Evolutionary conservation across 1,140 invertebrate species (phyloP).

Genomic region (Leptinotarsa lineolata): DNA sequence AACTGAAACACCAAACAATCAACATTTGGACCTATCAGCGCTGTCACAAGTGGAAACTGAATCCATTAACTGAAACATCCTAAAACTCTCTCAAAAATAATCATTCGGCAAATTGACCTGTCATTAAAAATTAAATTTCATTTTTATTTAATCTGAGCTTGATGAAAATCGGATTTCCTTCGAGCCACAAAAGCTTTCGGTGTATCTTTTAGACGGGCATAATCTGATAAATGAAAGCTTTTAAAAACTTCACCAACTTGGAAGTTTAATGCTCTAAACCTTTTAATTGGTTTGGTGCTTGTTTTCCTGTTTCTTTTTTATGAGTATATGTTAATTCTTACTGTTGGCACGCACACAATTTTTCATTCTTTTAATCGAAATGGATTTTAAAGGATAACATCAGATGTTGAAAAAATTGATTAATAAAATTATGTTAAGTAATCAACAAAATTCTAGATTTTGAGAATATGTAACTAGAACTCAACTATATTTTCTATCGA

Average conservation of each 20-base stretch:
- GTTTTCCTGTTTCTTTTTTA: neutral
- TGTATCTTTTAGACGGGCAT: constrained; percentile 24
- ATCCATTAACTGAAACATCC: neutral
- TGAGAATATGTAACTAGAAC: no score
- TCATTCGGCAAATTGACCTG: constrained; percentile 20
- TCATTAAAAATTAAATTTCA: constrained; percentile 21
- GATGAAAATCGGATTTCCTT: constrained; percentile 15
- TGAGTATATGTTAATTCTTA: neutral
- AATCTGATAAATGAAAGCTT: constrained; percentile 25
- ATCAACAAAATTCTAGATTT: no score
- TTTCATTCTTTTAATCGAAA: no score
- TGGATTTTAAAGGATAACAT: no score
- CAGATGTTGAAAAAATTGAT: no score
- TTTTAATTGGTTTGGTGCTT: constrained; percentile 12
- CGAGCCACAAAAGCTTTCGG: constrained; percentile 8
- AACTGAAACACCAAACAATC: no score
- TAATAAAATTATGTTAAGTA: no score
- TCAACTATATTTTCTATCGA: no score
- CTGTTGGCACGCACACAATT: no score
- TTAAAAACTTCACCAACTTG: constrained; percentile 12
- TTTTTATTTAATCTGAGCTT: constrained; percentile 12
- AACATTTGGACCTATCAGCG: neutral
- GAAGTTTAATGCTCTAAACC: constrained; percentile 22
- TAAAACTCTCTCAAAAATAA: constrained; percentile 10
- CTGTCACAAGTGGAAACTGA: neutral